These are phyloP conservation scores for Sparidentex hasta DNA, from an alignment of 2,797 vertebrate species.

Conservation along the genomic window DNA sequence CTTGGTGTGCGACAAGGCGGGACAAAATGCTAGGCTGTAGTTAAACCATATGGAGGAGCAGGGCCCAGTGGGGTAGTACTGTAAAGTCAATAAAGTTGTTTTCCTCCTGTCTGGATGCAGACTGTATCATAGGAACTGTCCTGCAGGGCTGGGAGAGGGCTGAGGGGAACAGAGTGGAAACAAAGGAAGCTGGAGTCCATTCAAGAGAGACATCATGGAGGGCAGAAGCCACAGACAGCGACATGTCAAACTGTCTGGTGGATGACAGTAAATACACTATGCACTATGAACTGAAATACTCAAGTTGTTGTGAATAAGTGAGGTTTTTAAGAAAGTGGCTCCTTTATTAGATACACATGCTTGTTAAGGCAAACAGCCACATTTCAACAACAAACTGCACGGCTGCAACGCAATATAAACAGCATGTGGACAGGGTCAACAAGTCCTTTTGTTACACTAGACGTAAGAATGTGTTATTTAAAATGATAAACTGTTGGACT, in stretches of 20 bases:
- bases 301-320: not conserved
- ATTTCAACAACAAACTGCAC: conserved; percentile 23
- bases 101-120: conserved; percentile 43
- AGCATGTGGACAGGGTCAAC: conserved; percentile 41
- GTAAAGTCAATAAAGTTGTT: conserved; percentile 54
- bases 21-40: conserved; percentile 56
- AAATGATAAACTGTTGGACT: not conserved
- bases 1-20: conserved; percentile 29
- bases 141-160: conserved; percentile 21
- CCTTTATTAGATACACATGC: conserved; percentile 51
- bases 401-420: conserved; percentile 23
- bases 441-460: conserved; percentile 15
- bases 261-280: not conserved
- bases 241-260: not conserved
- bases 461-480: not conserved
- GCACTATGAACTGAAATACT: not conserved
- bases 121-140: conserved; percentile 14
- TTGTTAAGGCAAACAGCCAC: conserved; percentile 34
- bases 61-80: conserved; percentile 21
- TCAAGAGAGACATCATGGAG: conserved; percentile 28
- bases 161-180: conserved; percentile 16
- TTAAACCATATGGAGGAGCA: conserved; percentile 63
- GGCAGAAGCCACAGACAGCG: not conserved
- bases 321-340: not conserved
- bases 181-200: conserved; percentile 19